Conservation (phyloP, 2,113 vertebrate species). For the Ardeotis arabs region DNA sequence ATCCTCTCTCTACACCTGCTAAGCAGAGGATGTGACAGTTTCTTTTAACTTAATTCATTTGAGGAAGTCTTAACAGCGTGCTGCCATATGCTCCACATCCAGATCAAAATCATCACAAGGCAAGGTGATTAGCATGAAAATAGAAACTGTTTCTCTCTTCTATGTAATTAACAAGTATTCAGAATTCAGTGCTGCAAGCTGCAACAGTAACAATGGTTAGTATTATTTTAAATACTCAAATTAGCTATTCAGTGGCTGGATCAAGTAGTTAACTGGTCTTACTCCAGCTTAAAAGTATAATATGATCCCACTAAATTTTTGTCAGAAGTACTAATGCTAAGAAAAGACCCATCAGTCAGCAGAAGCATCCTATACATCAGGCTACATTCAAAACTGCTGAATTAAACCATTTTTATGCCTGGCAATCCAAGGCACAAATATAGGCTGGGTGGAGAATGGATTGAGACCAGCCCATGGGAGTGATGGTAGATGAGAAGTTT, state of each 20-base stretch:
- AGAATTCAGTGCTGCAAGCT: not conserved
- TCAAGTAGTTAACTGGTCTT: not conserved
- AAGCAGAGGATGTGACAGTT: not conserved
- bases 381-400: not conserved
- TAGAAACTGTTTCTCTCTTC: not conserved
- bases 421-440: too few species aligned
- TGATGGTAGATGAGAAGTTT: too few species aligned
- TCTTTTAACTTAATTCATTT: not conserved
- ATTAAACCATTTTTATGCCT: not conserved
- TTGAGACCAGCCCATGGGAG: too few species aligned
- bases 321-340: not conserved
- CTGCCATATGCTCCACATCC: not conserved
- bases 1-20: not conserved
- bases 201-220: not conserved
- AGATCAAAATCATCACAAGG: not conserved
- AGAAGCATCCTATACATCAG: not conserved
- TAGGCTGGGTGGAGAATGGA: too few species aligned
- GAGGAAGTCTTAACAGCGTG: not conserved
- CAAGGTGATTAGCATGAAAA: not conserved
- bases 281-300: not conserved
- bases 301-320: not conserved
- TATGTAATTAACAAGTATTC: not conserved
- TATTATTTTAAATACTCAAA: not conserved
- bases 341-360: not conserved
- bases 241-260: not conserved